phyloP scores from a whole-genome alignment of 2,113 vertebrate species.

The Sceloporus tristichus region DNA sequence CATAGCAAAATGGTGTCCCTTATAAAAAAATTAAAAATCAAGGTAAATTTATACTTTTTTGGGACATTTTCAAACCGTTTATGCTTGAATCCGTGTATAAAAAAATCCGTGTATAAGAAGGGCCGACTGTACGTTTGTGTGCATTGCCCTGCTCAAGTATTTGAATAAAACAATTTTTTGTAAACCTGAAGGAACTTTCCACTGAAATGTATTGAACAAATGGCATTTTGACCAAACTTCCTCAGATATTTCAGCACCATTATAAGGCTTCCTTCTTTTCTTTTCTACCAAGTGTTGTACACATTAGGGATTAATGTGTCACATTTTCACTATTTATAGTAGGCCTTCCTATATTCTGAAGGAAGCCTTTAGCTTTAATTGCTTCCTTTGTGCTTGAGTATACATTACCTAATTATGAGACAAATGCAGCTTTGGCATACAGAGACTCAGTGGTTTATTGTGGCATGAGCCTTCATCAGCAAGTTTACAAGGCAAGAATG shows the following conservation, averaged over 20 bases:
- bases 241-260: background rate
- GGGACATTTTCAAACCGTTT: too few species aligned
- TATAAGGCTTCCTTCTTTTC: background rate
- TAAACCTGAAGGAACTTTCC: background rate
- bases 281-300: background rate
- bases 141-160: too few species aligned
- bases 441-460: background rate
- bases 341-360: background rate
- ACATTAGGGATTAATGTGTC: background rate
- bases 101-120: too few species aligned
- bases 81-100: too few species aligned
- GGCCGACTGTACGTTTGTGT: too few species aligned
- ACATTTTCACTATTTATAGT: constrained; percentile 7
- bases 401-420: background rate
- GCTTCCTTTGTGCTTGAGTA: background rate
- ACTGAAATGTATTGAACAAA: background rate
- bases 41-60: too few species aligned
- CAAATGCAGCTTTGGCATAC: background rate
- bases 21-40: too few species aligned
- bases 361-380: constrained; percentile 11
- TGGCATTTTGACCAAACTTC: background rate
- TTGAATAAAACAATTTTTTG: background rate
- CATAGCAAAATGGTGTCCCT: too few species aligned
- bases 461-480: background rate
- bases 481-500: background rate